Conservation (phyloP, 2,797 vertebrate genomes). For the Poecilia wingei region DNA sequence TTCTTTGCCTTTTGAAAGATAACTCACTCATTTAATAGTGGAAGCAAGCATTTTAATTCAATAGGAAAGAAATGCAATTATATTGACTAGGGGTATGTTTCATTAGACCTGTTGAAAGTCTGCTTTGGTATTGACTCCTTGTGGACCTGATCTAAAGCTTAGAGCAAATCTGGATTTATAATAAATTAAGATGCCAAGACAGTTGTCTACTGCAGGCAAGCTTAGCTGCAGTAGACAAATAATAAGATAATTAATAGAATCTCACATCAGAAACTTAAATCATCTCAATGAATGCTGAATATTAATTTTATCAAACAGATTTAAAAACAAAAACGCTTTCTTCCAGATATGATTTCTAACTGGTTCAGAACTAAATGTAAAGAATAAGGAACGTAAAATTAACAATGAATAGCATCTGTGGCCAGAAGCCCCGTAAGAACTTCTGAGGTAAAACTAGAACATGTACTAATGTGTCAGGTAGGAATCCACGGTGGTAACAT, state of each 20-base stretch:
- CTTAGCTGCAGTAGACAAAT: background rate
- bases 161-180: background rate
- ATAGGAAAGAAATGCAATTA: background rate
- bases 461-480: slow-evolving; percentile 62
- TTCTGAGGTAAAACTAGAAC: slow-evolving; percentile 56
- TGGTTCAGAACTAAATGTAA: background rate
- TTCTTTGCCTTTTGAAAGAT: background rate
- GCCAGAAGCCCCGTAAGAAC: slow-evolving; percentile 49
- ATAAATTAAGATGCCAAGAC: background rate
- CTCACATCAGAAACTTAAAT: background rate
- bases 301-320: background rate
- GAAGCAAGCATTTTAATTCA: background rate
- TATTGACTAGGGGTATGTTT: background rate
- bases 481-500: slow-evolving; percentile 52
- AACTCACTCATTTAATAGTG: background rate
- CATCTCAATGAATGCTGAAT: background rate
- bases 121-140: background rate
- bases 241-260: background rate
- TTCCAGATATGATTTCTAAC: background rate
- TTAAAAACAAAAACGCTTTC: background rate
- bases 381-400: slow-evolving; percentile 60
- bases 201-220: background rate
- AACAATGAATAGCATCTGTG: slow-evolving; percentile 14
- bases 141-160: background rate
- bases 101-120: background rate